Base-by-base conservation (phyloP, 2,888 invertebrate genomes). In the Schrankia costaestrigalis region DNA sequence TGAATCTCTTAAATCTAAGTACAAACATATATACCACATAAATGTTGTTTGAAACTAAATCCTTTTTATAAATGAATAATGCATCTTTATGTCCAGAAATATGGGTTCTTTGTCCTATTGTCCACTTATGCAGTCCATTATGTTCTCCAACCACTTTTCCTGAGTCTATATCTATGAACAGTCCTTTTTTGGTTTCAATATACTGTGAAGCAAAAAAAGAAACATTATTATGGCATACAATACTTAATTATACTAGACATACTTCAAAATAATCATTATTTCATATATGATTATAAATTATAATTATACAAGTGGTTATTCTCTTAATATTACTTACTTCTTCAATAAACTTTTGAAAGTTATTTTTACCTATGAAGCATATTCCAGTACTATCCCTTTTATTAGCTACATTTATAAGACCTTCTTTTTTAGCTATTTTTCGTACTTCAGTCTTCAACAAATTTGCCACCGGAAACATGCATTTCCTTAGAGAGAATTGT, bases 371-470 rank as follows among this genome's bases (percentile, higher is more conserved):
- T 66, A 99, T 95, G 73, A 99, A 99, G 80, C 99, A 99, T 47
- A 99, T 97, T 12, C 99, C 99, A 78, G 94, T 95, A 64, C 97
- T 97, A 80, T 97, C 96, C 56, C 90, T 93, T 70, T 96, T 96
- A 8, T 79, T 75, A 5, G 92, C 92, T 35, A 97, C 89, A 57
- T 89, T 89, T 8, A 90, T 66, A 25, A 97, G 82, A 0, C 93
- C 93, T 66, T 92, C 91, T 37, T 90, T 82, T 29, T 68, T 68
- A 0, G 98, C 98, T 31, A 98, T 90, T 49, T 90, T 72, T 78
- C 95, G 95, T 0, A 99, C 96, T 64, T 94, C 86, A 6, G 67
- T 68, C 79, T 99, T 99, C 1, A 89, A 68, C 30, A 94, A 75
- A 26, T 90, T 82, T 10, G 97, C 97, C 31, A 99, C 63, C 0